phyloP scores from a whole-genome alignment of 2,888 invertebrate species.

The Rhamphomyia laevipes region DNA sequence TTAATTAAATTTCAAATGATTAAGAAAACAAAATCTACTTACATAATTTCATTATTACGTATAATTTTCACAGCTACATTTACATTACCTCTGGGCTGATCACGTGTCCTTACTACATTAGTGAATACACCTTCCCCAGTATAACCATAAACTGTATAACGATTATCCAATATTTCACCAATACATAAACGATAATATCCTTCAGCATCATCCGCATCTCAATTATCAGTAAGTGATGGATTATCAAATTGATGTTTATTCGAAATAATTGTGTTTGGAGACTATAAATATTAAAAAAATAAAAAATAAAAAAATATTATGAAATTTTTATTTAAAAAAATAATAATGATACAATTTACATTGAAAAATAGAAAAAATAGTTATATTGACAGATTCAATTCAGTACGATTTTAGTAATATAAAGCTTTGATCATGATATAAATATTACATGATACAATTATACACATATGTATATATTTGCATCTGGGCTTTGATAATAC shows the following conservation, averaged over 20 bases:
- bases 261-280: conserved; percentile 48
- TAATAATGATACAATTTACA: conserved; percentile 4
- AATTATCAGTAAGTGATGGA: conserved; percentile 93
- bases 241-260: conserved; percentile 54
- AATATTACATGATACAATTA: too few species aligned
- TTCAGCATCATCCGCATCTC: conserved; percentile 99
- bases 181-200: conserved; percentile 96
- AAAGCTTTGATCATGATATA: too few species aligned
- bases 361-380: too few species aligned
- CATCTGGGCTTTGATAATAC: too few species aligned
- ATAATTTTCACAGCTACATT: conserved; percentile 99
- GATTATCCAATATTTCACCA: conserved; percentile 80
- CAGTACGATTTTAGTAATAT: too few species aligned
- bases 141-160: conserved; percentile 93
- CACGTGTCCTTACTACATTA: conserved; percentile 89
- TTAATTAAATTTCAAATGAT: neutral
- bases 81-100: conserved; percentile 70
- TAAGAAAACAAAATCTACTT: conserved; percentile 22
- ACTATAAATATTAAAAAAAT: conserved; percentile 46
- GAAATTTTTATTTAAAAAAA: neutral
- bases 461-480: too few species aligned
- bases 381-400: too few species aligned
- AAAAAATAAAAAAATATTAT: conserved; percentile 2
- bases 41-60: conserved; percentile 97
- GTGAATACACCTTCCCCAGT: conserved; percentile 99